Evolutionary conservation across 2,888 invertebrate species (phyloP).

Genomic region (Prostheceraeus crozeri): DNA sequence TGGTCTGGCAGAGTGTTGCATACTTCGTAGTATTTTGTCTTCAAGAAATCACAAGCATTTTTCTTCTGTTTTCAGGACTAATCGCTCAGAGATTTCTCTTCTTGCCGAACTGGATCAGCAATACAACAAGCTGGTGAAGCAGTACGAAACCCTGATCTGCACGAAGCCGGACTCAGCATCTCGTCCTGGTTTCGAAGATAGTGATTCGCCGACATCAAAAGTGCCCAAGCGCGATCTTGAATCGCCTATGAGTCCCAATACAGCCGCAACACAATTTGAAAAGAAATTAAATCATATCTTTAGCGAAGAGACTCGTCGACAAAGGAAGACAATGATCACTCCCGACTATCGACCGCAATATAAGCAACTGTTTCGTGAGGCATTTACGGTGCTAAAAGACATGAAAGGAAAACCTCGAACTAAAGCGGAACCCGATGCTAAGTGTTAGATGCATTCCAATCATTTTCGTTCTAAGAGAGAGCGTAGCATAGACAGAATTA

Average conservation of each 20-base stretch:
- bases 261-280: conserved; percentile 17
- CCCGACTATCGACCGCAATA: conserved; percentile 31
- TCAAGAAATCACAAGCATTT: no score
- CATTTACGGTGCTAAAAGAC: conserved; percentile 26
- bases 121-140: conserved; percentile 32
- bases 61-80: no score
- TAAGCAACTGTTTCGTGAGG: conserved; percentile 34
- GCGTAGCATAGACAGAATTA: no score
- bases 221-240: conserved; percentile 1
- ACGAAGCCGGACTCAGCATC: not conserved
- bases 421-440: no score
- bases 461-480: no score
- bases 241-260: not conserved
- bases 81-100: conserved; percentile 6
- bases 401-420: no score
- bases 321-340: conserved; percentile 30
- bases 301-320: conserved; percentile 30
- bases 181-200: not conserved
- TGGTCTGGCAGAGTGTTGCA: no score
- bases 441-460: no score
- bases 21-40: no score
- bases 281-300: conserved; percentile 14
- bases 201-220: not conserved
- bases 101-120: conserved; percentile 29
- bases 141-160: conserved; percentile 26